phyloP scores from a whole-genome alignment of 35 echinoderm and acorn worm species.

The Lytechinus pictus region DNA sequence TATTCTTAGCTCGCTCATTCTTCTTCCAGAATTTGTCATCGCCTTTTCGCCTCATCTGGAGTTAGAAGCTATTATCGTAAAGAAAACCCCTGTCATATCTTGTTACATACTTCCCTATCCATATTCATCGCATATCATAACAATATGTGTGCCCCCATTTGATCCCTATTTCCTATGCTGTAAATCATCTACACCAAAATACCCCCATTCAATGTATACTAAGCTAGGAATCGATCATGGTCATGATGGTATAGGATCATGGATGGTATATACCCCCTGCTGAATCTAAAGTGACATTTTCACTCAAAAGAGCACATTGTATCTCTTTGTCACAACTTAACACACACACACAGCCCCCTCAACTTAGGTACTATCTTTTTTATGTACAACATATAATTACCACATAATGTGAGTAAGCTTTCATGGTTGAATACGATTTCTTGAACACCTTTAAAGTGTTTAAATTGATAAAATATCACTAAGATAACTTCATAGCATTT shows the following conservation, averaged over 20 bases:
- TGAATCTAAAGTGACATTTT: not conserved
- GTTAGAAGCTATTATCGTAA: not conserved
- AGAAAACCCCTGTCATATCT: not conserved
- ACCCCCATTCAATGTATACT: too few relatives aligned
- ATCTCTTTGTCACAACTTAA: too few relatives aligned
- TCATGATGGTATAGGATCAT: not conserved
- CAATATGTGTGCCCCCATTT: not conserved
- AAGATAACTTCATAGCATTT: too few relatives aligned
- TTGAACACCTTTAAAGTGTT: too few relatives aligned
- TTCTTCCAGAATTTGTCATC: not conserved
- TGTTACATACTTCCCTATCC: not conserved
- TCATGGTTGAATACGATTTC: too few relatives aligned
- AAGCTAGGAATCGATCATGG: too few relatives aligned
- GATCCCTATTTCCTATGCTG: not conserved
- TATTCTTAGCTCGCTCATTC: not conserved
- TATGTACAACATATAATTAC: too few relatives aligned
- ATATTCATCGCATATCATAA: not conserved
- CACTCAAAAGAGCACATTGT: too few relatives aligned
- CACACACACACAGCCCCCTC: too few relatives aligned
- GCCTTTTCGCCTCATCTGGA: not conserved
- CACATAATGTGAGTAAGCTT: too few relatives aligned
- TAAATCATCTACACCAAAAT: not conserved
- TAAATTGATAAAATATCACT: too few relatives aligned
- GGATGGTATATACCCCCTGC: not conserved
- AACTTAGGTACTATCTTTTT: too few relatives aligned